phyloP scores from a whole-genome alignment of 2,888 invertebrate genomes.

The Drosophila paramelanica region DNA sequence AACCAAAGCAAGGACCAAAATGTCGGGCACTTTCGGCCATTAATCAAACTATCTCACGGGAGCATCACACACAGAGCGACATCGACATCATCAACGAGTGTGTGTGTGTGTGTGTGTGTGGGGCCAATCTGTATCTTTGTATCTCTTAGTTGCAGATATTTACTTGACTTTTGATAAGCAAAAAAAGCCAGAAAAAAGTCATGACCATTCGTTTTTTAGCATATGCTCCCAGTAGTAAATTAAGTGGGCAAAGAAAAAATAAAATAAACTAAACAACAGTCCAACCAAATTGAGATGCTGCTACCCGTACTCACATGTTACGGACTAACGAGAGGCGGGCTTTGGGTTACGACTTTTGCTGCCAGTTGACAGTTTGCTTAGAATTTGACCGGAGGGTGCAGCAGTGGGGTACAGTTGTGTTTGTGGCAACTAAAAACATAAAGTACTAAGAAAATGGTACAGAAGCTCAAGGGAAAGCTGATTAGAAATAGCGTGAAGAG shows the following conservation, averaged over 20 bases:
- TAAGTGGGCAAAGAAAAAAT: slow-evolving; percentile 42
- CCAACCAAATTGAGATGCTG: slow-evolving; percentile 49
- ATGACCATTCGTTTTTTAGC: slow-evolving; percentile 71
- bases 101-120: slow-evolving; percentile 23
- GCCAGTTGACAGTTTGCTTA: slow-evolving; percentile 66
- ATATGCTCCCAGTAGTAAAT: slow-evolving; percentile 69
- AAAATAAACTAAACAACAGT: slow-evolving; percentile 14
- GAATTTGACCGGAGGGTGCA: slow-evolving; percentile 33
- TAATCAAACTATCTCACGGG: slow-evolving; percentile 84
- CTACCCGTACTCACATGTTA: slow-evolving; percentile 39
- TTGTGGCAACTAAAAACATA: slow-evolving; percentile 25
- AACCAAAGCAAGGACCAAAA: slow-evolving; percentile 47
- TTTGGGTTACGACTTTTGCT: slow-evolving; percentile 47
- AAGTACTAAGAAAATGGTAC: slow-evolving; percentile 9
- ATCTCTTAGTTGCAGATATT: slow-evolving; percentile 72
- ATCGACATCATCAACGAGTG: slow-evolving; percentile 51
- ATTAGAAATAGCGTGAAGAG: slow-evolving; percentile 15
- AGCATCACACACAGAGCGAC: slow-evolving; percentile 65
- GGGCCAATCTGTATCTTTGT: slow-evolving; percentile 57
- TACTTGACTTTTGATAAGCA: slow-evolving; percentile 68
- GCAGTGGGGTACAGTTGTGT: slow-evolving; percentile 49
- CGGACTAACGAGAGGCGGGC: slow-evolving; percentile 46
- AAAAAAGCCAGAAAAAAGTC: slow-evolving; percentile 35
- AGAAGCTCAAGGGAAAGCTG: slow-evolving; percentile 29
- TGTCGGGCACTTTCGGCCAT: slow-evolving; percentile 72